Evolutionary conservation across 2,113 vertebrate genomes (phyloP).

Genomic region (Zosterops borbonicus): DNA sequence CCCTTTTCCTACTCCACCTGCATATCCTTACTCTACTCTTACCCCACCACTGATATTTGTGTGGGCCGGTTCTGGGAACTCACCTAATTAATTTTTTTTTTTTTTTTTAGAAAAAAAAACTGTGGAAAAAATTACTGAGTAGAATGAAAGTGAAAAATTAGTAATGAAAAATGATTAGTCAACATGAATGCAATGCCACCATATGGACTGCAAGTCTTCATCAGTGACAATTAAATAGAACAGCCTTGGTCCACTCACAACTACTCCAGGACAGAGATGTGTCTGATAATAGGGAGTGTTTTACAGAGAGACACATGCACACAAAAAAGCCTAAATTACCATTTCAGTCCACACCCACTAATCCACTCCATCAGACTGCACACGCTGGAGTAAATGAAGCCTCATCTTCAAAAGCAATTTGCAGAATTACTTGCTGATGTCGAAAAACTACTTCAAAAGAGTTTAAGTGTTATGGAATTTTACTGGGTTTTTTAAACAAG

Average conservation of each 20-base stretch:
- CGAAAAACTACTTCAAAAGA: conserved; percentile 67
- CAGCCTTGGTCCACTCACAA: background rate
- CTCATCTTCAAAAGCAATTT: conserved; percentile 67
- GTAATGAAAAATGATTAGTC: background rate
- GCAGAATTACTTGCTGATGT: conserved; percentile 65
- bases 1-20: background rate
- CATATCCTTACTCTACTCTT: background rate
- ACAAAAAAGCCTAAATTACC: background rate
- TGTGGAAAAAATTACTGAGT: background rate
- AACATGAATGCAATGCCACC: background rate
- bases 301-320: background rate
- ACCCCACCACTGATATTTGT: background rate
- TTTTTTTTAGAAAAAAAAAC: background rate
- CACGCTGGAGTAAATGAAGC: conserved; percentile 49
- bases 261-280: background rate
- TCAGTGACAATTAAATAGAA: background rate
- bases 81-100: background rate
- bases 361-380: conserved; percentile 53
- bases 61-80: background rate
- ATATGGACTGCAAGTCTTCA: background rate
- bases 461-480: conserved; percentile 57
- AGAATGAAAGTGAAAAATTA: background rate
- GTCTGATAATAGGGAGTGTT: background rate
- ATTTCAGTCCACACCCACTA: conserved; percentile 45
- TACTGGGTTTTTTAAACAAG: conserved; percentile 59